phyloP scores from a whole-genome alignment of 2,888 invertebrate species.

The Enchytraeus crypticus region DNA sequence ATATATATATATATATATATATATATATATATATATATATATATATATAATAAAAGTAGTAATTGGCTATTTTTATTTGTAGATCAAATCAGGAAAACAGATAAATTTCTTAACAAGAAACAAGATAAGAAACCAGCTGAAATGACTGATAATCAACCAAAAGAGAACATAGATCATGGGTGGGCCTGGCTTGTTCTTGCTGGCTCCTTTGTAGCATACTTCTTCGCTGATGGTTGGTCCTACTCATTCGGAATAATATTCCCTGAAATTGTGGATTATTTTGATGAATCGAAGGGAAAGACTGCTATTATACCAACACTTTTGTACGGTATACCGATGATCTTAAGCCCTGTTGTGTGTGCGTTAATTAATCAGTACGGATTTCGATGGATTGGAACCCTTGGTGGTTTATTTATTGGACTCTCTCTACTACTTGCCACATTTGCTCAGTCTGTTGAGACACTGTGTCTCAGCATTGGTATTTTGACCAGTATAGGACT shows the following conservation, averaged over 20 bases:
- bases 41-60: too few relatives aligned
- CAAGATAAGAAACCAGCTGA: too few relatives aligned
- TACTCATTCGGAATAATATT: conserved; percentile 27
- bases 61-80: too few relatives aligned
- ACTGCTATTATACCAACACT: conserved; percentile 27
- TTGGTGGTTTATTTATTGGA: conserved; percentile 22
- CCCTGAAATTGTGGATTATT: conserved; percentile 18
- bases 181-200: conserved; percentile 28
- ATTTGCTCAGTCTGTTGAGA: conserved; percentile 19
- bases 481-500: conserved; percentile 26
- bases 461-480: conserved; percentile 21
- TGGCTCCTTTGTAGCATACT: conserved; percentile 25
- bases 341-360: conserved; percentile 25
- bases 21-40: too few relatives aligned
- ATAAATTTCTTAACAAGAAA: too few relatives aligned
- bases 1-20: too few relatives aligned
- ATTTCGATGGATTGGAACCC: conserved; percentile 21
- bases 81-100: too few relatives aligned
- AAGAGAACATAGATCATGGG: conserved; percentile 17
- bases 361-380: conserved; percentile 21
- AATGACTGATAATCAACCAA: not conserved
- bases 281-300: conserved; percentile 24
- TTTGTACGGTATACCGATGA: conserved; percentile 28
- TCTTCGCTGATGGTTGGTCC: conserved; percentile 29
- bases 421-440: conserved; percentile 19